Percentiles rank a stretch among this genome's conserved stretches.
These are phyloP conservation scores for Rhegmatorhina hoffmannsi DNA, from an alignment of 2,113 vertebrate genomes.

Conservation along the genomic window DNA sequence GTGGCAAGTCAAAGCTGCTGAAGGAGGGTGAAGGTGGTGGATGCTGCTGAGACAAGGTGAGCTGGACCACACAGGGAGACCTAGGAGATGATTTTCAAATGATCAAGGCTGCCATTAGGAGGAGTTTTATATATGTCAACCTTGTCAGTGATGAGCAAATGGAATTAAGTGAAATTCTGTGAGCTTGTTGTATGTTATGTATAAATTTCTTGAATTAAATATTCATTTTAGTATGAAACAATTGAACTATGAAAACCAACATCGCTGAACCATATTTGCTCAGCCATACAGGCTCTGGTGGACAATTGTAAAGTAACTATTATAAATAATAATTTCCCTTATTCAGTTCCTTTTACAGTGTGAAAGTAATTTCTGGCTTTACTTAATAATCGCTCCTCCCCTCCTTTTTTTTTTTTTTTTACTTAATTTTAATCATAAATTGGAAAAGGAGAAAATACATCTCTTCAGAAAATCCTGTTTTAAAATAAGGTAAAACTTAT, in stretches of 20 bases:
- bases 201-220: not conserved
- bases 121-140: not conserved
- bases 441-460: not conserved
- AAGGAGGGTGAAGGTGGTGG: not conserved
- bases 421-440: not conserved
- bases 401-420: not conserved
- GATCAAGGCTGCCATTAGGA: not conserved
- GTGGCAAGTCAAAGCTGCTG: not conserved
- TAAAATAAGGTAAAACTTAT: not conserved
- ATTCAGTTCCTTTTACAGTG: not conserved
- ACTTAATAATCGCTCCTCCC: not conserved
- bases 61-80: not conserved
- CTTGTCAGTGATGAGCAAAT: not conserved
- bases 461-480: not conserved
- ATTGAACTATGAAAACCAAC: not conserved
- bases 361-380: not conserved
- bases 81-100: not conserved
- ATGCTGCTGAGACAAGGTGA: not conserved
- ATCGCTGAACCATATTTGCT: not conserved
- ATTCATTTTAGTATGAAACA: not conserved
- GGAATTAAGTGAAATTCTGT: not conserved
- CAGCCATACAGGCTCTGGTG: not conserved
- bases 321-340: not conserved
- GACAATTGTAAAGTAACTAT: not conserved
- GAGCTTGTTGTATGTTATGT: rapidly evolving